Percentiles rank a stretch among this genome's conserved stretches.
Conservation (phyloP, 1,140 invertebrate genomes). For the Ridgeia piscesae region DNA sequence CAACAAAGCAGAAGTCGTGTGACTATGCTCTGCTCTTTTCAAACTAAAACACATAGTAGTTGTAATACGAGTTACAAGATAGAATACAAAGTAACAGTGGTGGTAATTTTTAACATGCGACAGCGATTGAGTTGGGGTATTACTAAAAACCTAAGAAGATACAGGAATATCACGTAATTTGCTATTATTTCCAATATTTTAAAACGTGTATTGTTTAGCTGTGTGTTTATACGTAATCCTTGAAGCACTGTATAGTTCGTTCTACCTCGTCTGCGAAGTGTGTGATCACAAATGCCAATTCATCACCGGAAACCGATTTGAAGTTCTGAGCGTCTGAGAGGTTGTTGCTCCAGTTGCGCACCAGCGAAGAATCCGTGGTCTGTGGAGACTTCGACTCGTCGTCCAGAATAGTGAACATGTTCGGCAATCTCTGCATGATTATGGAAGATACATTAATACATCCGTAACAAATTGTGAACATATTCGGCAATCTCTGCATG, state of each 20-base stretch:
- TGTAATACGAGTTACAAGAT: no score
- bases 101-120: no score
- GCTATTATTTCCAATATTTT: no score
- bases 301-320: slow-evolving; percentile 71
- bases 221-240: background rate
- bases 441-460: no score
- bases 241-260: background rate
- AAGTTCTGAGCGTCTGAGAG: slow-evolving; percentile 2
- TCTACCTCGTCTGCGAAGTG: slow-evolving; percentile 72
- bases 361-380: slow-evolving; percentile 30
- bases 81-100: no score
- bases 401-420: slow-evolving; percentile 31
- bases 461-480: slow-evolving; percentile 32
- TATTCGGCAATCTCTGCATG: background rate
- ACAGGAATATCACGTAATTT: no score
- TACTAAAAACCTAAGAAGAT: no score
- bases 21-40: no score
- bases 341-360: slow-evolving; percentile 27
- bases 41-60: no score
- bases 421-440: background rate
- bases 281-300: slow-evolving; percentile 73
- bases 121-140: no score
- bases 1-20: no score
- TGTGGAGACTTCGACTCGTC: slow-evolving; percentile 33
- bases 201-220: no score